phyloP scores from a whole-genome alignment of 2,888 invertebrate genomes.

The Harpagoxenus sublaevis region DNA sequence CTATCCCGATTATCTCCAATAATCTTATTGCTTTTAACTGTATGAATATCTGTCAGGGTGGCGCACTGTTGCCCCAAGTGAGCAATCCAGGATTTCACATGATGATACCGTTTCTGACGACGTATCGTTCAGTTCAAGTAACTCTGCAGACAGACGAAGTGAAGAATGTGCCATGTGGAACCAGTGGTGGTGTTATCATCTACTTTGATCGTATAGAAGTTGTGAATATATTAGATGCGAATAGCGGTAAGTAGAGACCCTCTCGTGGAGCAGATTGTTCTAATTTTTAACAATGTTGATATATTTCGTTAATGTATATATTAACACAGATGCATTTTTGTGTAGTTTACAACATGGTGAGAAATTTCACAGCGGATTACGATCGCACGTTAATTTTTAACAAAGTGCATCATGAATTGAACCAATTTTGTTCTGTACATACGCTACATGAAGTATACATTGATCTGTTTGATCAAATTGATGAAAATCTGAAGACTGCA shows the following conservation, averaged over 20 bases:
- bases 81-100: constrained; percentile 95
- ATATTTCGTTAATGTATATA: not conserved
- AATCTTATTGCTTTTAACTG: not conserved
- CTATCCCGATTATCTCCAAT: not conserved
- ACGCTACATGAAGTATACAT: constrained; percentile 96
- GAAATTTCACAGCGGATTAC: constrained; percentile 96
- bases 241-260: constrained; percentile 88
- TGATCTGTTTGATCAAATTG: constrained; percentile 97
- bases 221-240: constrained; percentile 93
- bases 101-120: constrained; percentile 95
- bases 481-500: constrained; percentile 94
- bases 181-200: constrained; percentile 97
- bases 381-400: constrained; percentile 96
- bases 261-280: not conserved
- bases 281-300: not conserved
- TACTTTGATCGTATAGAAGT: constrained; percentile 97
- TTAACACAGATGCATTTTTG: constrained; percentile 19
- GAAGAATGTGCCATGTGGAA: constrained; percentile 97
- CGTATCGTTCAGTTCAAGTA: constrained; percentile 94
- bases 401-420: constrained; percentile 96
- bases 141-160: constrained; percentile 97
- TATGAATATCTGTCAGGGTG: constrained; percentile 89
- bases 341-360: constrained; percentile 93
- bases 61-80: constrained; percentile 92
- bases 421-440: constrained; percentile 96